Percentiles rank a stretch among this genome's conserved stretches.
phyloP scores from a whole-genome alignment of 1,140 invertebrate genomes.

The Acromyrmex charruanus region DNA sequence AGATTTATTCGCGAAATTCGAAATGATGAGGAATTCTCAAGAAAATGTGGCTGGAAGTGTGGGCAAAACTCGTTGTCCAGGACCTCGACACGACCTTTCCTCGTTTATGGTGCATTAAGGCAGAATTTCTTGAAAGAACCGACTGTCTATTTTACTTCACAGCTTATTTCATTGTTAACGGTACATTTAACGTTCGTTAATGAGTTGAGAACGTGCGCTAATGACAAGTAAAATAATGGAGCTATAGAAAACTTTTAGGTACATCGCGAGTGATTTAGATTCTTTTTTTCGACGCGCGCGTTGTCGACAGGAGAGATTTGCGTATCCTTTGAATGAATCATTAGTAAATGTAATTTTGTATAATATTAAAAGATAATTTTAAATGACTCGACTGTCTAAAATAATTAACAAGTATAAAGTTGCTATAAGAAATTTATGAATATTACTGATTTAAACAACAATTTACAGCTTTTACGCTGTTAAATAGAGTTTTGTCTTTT shows the following conservation, averaged over 20 bases:
- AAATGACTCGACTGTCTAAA: background rate
- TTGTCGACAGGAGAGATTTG: background rate
- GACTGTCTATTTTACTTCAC: constrained; percentile 46
- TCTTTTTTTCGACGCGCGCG: background rate
- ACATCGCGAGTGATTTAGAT: background rate
- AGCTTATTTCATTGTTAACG: constrained; percentile 53
- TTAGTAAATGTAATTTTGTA: background rate
- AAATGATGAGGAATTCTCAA: constrained; percentile 49
- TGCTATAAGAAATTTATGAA: background rate
- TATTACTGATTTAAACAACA: background rate
- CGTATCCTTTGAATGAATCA: background rate
- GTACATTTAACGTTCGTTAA: constrained; percentile 46
- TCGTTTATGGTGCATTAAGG: constrained; percentile 52
- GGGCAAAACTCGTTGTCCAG: constrained; percentile 28
- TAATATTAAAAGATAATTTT: background rate
- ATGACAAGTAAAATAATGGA: constrained; percentile 30
- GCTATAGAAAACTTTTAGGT: constrained; percentile 7
- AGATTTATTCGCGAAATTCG: constrained; percentile 62
- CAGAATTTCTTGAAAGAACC: constrained; percentile 17
- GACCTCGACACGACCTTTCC: constrained; percentile 11
- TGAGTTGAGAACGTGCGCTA: constrained; percentile 38
- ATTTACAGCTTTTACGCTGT: background rate
- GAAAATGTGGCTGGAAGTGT: constrained; percentile 49
- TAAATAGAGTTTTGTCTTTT: background rate
- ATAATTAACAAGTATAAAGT: background rate